Evolutionary conservation across 1,140 invertebrate genomes (phyloP).

Genomic region (Daktulosphaira vitifoliae): DNA sequence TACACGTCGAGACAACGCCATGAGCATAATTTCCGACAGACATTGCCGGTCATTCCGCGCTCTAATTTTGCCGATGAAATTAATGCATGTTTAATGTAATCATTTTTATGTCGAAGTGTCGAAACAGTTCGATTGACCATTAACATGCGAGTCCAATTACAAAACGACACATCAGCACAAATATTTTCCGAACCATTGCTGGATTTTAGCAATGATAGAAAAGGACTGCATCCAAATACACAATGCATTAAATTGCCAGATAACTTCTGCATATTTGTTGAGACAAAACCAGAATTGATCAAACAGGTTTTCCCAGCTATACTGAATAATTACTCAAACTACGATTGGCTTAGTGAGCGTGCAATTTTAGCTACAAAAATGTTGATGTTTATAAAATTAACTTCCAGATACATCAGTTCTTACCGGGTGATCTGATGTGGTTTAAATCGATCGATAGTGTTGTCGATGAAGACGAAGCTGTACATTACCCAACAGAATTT

Average conservation of each 20-base stretch:
- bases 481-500: too few species aligned
- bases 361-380: slow-evolving; percentile 10
- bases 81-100: slow-evolving; percentile 30
- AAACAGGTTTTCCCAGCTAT: slow-evolving; percentile 7
- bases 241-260: not conserved
- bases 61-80: slow-evolving; percentile 28
- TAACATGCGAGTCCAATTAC: slow-evolving; percentile 28
- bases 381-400: not conserved
- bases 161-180: slow-evolving; percentile 1
- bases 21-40: slow-evolving; percentile 27
- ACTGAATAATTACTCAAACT: slow-evolving; percentile 11
- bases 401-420: not conserved
- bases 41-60: slow-evolving; percentile 2
- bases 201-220: slow-evolving; percentile 18
- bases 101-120: slow-evolving; percentile 17
- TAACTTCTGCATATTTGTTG: not conserved
- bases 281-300: not conserved
- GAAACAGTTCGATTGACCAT: not conserved
- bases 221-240: slow-evolving; percentile 2
- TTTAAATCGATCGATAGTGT: too few species aligned
- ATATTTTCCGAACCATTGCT: slow-evolving; percentile 20
- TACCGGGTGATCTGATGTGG: not conserved
- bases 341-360: slow-evolving; percentile 1
- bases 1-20: too few species aligned
- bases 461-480: too few species aligned